Base-by-base conservation (phyloP, 2,113 vertebrate genomes). In the Chiloscyllium plagiosum region DNA sequence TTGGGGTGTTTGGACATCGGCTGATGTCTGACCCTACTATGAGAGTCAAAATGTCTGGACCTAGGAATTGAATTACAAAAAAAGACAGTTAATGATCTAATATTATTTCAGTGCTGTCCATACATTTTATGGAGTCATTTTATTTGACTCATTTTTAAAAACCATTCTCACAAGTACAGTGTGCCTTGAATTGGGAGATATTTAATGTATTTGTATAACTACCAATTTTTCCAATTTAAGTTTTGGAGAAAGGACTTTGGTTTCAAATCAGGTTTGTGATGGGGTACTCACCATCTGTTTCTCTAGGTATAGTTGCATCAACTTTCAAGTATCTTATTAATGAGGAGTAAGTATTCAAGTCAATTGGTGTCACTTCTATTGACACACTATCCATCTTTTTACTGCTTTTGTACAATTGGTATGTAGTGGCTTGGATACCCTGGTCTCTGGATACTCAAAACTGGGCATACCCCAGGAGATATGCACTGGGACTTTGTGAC, bases 11-110 rank as follows among this genome's bases (percentile, higher is more conserved):
- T 2, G 99, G 98, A 68, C 97, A 97, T 19, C 97, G 97, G 76
- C 98, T 98, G 85, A 99, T 99, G 96, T 99, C 98, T 19, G 98
- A 99, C 66, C 98, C 98, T 68, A 99, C 98, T 83, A 98, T 98
- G 96, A 99, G 96, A 0, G 97, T 99, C 96, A 99, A 96, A 95
- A 98, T 96, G 96, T 99, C 98, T 95, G 98, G 98, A 96, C 98
- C 98, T 99, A 96, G 0, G 96, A 93, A 96, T 83, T n/a, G 52
- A 95, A 29, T 66, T 66, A 50, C 13, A 70, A 5, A 70, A 70
- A 95, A 68, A 24, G 61, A 66, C 15, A 95, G 1, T 72, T 95
- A 19, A 95, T 29, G 17, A 72, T 47, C 3, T 24, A 70, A 94
- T 29, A 72, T 12, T 70, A 94, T 33, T 72, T 13, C 47, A 76